phyloP scores from a whole-genome alignment of 2,888 invertebrate genomes.

The Plusia festucae region DNA sequence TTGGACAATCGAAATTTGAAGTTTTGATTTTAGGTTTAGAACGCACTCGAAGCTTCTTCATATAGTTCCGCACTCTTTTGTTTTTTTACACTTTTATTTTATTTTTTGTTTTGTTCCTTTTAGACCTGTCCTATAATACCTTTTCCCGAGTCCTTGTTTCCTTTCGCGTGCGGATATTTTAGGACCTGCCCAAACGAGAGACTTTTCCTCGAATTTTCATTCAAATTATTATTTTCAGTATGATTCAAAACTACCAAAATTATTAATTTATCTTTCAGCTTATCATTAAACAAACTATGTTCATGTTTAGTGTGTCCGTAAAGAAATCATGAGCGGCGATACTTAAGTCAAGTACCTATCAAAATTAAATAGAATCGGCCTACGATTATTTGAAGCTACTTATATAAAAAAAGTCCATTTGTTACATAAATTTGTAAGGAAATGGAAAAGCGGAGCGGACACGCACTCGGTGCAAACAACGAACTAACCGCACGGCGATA shows the following conservation, averaged over 20 bases:
- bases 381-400: conserved; percentile 25
- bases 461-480: conserved; percentile 70
- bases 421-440: conserved; percentile 63
- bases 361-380: neutral
- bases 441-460: conserved; percentile 81
- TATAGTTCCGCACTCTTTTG: conserved; percentile 69
- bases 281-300: conserved; percentile 18
- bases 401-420: conserved; percentile 54
- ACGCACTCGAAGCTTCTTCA: conserved; percentile 58
- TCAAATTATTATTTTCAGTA: conserved; percentile 23
- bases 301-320: neutral
- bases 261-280: conserved; percentile 14
- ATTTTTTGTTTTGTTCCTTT: conserved; percentile 58
- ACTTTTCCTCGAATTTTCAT: conserved; percentile 8
- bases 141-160: conserved; percentile 56
- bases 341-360: conserved; percentile 3
- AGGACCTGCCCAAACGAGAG: conserved; percentile 30
- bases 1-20: conserved; percentile 32
- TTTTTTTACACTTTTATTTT: conserved; percentile 60
- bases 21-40: conserved; percentile 32
- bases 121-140: conserved; percentile 57
- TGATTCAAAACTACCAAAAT: conserved; percentile 16
- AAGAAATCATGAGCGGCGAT: conserved; percentile 24
- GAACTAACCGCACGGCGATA: conserved; percentile 58
- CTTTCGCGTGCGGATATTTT: conserved; percentile 65